Evolutionary conservation across 2,797 vertebrate species (phyloP).

Genomic region (Gallinago stenura): DNA sequence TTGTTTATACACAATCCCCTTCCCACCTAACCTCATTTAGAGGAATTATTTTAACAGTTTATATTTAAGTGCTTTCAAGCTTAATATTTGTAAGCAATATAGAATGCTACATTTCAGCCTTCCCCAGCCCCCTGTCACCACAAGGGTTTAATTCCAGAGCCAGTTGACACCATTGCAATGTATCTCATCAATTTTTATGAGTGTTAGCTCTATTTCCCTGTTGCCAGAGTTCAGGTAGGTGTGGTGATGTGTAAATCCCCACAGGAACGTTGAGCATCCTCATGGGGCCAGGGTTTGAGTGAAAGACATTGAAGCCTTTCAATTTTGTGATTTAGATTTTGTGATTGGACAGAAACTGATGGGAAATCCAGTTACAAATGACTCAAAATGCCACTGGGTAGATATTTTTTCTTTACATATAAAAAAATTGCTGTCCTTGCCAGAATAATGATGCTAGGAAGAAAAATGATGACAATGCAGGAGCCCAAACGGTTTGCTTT

Average conservation of each 20-base stretch:
- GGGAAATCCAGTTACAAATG: background rate
- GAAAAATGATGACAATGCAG: background rate
- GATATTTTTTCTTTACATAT: background rate
- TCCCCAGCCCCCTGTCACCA: fast-evolving
- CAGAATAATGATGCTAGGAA: background rate
- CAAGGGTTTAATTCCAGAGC: background rate
- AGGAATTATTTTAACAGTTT: background rate
- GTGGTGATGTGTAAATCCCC: background rate
- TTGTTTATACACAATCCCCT: background rate
- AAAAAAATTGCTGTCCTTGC: background rate
- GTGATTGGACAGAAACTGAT: background rate
- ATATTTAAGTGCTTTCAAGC: background rate
- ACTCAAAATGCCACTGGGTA: background rate
- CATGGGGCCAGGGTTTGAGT: background rate
- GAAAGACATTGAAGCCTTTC: background rate
- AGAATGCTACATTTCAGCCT: background rate
- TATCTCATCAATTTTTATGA: background rate
- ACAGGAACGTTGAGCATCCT: background rate
- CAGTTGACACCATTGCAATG: background rate
- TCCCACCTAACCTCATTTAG: background rate
- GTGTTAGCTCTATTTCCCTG: background rate
- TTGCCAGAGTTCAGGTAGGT: background rate
- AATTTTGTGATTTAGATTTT: background rate
- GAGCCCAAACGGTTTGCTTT: background rate
- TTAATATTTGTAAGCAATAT: background rate